Evolutionary conservation across 1,140 invertebrate genomes (phyloP).

Genomic region (Solenopsis fugax): DNA sequence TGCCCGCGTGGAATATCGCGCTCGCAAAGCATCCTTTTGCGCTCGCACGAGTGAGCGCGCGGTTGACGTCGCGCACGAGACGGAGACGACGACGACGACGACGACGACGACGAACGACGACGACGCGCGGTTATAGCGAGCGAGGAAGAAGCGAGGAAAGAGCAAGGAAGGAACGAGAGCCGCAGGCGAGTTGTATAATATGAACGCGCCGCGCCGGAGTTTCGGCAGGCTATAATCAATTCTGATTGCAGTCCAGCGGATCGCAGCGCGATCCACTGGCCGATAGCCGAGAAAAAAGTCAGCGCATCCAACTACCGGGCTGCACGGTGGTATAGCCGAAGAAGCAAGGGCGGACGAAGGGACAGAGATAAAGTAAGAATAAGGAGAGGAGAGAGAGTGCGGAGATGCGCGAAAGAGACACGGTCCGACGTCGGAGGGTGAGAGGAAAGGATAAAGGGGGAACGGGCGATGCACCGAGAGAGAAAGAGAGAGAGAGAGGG

Average conservation of each 20-base stretch:
- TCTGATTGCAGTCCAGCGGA: constrained; percentile 85
- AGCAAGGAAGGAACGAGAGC: constrained; percentile 71
- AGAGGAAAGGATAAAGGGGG: constrained; percentile 10
- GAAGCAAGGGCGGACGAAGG: constrained; percentile 29
- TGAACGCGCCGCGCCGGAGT: constrained; percentile 81
- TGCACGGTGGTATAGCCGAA: constrained; percentile 59
- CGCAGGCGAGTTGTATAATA: constrained; percentile 85
- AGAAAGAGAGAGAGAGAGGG: background rate
- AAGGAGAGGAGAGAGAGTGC: background rate
- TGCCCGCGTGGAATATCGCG: background rate
- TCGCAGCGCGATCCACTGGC: constrained; percentile 84
- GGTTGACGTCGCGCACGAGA: constrained; percentile 73
- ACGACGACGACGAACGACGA: constrained; percentile 58
- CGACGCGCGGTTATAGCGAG: constrained; percentile 60
- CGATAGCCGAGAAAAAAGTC: constrained; percentile 83
- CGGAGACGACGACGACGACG: constrained; percentile 29
- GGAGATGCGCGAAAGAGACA: constrained; percentile 30
- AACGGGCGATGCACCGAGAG: constrained; percentile 1
- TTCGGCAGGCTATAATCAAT: constrained; percentile 87
- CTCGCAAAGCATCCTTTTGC: constrained; percentile 19
- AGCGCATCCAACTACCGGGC: constrained; percentile 83
- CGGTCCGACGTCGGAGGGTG: constrained; percentile 12
- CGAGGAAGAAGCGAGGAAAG: constrained; percentile 70
- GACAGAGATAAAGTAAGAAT: constrained; percentile 61
- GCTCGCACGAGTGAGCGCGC: constrained; percentile 54